phyloP scores from a whole-genome alignment of 2,797 vertebrate species.

The Sorex maritimensis region DNA sequence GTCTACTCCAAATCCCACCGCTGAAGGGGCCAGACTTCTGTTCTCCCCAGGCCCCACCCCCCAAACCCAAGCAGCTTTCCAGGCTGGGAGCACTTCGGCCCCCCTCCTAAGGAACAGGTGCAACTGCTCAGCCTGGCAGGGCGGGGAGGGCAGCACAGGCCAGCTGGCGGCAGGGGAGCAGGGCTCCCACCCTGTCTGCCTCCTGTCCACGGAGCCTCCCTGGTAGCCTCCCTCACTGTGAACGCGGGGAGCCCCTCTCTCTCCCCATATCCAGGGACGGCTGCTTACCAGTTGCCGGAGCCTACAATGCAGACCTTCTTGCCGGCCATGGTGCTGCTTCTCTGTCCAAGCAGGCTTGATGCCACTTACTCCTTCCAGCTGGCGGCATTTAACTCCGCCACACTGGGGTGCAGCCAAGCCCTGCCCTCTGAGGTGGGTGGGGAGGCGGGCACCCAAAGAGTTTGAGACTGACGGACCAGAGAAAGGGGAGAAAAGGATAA shows the following conservation, averaged over 20 bases:
- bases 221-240: neutral
- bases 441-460: slow-evolving; percentile 70
- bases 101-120: slow-evolving; percentile 51
- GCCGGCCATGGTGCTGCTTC: slow-evolving; percentile 86
- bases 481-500: slow-evolving; percentile 73
- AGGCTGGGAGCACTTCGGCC: neutral
- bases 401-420: slow-evolving; percentile 82
- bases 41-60: neutral
- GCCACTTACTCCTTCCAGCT: slow-evolving; percentile 70
- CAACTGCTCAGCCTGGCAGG: slow-evolving; percentile 11
- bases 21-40: neutral
- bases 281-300: slow-evolving; percentile 98
- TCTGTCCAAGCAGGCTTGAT: neutral
- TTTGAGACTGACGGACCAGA: slow-evolving; percentile 69
- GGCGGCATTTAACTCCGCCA: slow-evolving; percentile 82
- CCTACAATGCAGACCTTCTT: slow-evolving; percentile 96
- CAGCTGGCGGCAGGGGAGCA: neutral
- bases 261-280: neutral
- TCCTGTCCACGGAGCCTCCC: neutral
- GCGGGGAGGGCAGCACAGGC: neutral
- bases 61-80: slow-evolving; percentile 10
- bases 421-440: slow-evolving; percentile 76
- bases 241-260: neutral
- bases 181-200: slow-evolving; percentile 19
- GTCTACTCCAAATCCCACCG: neutral